phyloP scores from a whole-genome alignment of 64 coral and sea anemone species.

The Stichodactyla mertensii region DNA sequence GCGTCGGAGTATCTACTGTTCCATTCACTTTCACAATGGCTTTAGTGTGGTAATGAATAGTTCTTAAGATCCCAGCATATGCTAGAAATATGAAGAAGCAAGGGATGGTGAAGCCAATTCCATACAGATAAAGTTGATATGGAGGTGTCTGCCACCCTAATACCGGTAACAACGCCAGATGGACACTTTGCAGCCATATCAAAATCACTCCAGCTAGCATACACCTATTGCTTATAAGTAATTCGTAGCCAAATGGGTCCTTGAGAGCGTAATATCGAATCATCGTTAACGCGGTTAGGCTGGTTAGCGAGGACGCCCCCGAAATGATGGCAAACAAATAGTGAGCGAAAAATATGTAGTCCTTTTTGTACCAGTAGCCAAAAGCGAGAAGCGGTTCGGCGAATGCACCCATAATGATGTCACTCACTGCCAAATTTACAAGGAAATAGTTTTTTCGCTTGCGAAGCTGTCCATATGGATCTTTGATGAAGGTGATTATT shows the following conservation, averaged over 20 bases:
- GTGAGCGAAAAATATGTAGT: constrained; percentile 22
- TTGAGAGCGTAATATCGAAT: constrained; percentile 44
- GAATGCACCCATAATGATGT: constrained; percentile 46
- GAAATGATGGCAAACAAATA: constrained; percentile 44
- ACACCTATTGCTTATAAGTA: not conserved
- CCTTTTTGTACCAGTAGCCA: constrained; percentile 22
- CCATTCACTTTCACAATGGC: not conserved
- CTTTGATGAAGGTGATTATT: constrained; percentile 22
- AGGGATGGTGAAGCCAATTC: constrained; percentile 21
- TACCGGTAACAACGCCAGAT: constrained; percentile 29
- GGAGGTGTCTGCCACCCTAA: constrained; percentile 31
- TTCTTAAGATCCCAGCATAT: constrained; percentile 22
- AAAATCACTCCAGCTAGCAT: constrained; percentile 13
- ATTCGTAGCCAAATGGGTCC: constrained; percentile 32
- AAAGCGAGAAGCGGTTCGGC: constrained; percentile 34
- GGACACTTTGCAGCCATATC: constrained; percentile 32
- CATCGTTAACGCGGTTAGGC: constrained; percentile 35
- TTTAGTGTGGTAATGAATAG: constrained; percentile 20
- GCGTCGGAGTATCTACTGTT: not conserved
- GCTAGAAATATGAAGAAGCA: constrained; percentile 18
- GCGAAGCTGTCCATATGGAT: constrained; percentile 28
- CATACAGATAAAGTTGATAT: constrained; percentile 54
- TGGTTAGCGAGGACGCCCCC: constrained; percentile 26
- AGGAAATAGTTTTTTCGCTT: constrained; percentile 42
- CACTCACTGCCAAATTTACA: constrained; percentile 33